These are phyloP conservation scores for Polydrusus cervinus DNA, from an alignment of 2,888 invertebrate species.

Conservation along the genomic window DNA sequence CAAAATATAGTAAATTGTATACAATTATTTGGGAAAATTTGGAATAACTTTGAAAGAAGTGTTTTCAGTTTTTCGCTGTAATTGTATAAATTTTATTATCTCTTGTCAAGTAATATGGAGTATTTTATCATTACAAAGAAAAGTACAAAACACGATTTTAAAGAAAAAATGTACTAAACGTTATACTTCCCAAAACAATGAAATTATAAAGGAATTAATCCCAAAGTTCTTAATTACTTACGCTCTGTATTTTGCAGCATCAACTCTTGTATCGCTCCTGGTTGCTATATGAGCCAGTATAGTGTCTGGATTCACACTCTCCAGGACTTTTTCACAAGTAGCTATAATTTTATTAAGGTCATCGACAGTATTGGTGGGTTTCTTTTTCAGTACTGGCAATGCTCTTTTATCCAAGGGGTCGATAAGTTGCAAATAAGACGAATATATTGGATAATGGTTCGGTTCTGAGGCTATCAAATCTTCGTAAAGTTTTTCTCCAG, in stretches of 20 bases:
- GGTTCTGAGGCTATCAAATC: constrained; percentile 82
- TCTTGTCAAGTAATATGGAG: too few species aligned
- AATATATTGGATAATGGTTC: constrained; percentile 84
- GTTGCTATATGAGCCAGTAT: constrained; percentile 88
- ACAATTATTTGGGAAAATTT: too few species aligned
- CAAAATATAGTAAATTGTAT: too few species aligned
- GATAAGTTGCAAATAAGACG: constrained; percentile 85
- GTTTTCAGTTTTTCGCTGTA: too few species aligned
- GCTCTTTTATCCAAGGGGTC: constrained; percentile 76
- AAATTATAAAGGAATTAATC: too few species aligned
- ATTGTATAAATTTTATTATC: too few species aligned
- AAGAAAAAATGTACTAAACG: neutral
- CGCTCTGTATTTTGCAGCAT: constrained; percentile 76
- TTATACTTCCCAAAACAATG: constrained; percentile 1
- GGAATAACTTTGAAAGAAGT: too few species aligned
- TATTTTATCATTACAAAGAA: too few species aligned
- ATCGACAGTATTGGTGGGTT: constrained; percentile 54
- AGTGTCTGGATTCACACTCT: constrained; percentile 83
- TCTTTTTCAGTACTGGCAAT: constrained; percentile 65
- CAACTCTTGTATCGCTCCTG: constrained; percentile 87
- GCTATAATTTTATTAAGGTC: constrained; percentile 75
- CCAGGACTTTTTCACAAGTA: constrained; percentile 80
- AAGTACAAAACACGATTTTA: too few species aligned
- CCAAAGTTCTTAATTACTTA: constrained; percentile 34
- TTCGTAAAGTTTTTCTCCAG: constrained; percentile 78